Base-by-base conservation (phyloP, 2,888 invertebrate species). In the Callinectes sapidus region DNA sequence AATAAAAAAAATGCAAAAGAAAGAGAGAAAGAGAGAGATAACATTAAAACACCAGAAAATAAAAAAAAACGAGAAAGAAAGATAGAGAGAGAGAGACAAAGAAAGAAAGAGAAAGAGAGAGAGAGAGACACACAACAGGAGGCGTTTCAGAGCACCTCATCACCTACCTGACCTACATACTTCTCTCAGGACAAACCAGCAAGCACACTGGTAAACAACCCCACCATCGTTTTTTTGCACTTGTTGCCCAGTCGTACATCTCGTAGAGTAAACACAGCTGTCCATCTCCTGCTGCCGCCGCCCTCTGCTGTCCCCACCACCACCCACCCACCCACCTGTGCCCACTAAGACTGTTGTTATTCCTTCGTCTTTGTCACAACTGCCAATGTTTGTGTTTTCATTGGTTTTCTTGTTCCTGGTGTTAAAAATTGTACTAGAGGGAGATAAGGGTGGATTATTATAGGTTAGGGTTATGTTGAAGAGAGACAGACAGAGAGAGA, bases 21-120 rank as follows among this genome's bases (percentile, higher is more conserved):
- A 71, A 42, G 91, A 93, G 85, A 91, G 91, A 54, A 81, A 93
- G 42, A 90, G 87, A 87, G 86, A 48, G 48, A 48, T 0, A 10
- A 48, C 8, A 48, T 0, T 8, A 10, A 48, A 86, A 88, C 16
- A 88, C 39, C 28, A 86, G 71, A 14, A 35, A 66, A 54, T 61
- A 48, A 61, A 87, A 16, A 55, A 87, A 28, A 90, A 32, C 54
- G 71, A 92, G 0, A 6, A 42, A 42, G 6, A 42, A 2, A 2
- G 6, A 6, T 6, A 42, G 6, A 2, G 0, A 48, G 48, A 48
- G 10, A 81, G 89, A 32, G 23, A 32, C n/a, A 77, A 2, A 77
- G n/a, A 77, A 8, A 28, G 13, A 71, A 0, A 71, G 13, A 32
- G 77, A 28, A 6, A 77, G n/a, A 23, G n/a, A 77, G 77, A 39